Percentiles rank a stretch among this genome's conserved stretches.
These are phyloP conservation scores for Schizaphis graminum DNA, from an alignment of 2,888 invertebrate genomes.

Conservation along the genomic window DNA sequence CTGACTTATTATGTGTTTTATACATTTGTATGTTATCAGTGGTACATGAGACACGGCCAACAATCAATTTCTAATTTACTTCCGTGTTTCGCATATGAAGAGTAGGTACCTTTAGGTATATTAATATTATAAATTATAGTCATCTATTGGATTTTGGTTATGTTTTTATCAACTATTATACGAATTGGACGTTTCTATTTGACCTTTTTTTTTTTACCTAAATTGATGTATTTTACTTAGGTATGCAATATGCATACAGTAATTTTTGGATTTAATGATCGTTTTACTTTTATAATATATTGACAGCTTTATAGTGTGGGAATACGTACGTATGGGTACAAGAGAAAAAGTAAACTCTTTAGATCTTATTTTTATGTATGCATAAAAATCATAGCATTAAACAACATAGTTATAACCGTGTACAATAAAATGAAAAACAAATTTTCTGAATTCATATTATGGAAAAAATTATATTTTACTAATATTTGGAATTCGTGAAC, in stretches of 20 bases:
- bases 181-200: not conserved
- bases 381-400: slow-evolving; percentile 1
- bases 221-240: not conserved
- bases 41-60: not conserved
- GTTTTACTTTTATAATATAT: not conserved
- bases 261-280: slow-evolving; percentile 7
- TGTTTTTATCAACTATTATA: not conserved
- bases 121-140: not conserved
- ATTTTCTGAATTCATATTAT: not conserved
- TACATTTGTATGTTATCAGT: not conserved
- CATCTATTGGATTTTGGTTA: not conserved
- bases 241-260: not conserved
- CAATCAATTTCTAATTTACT: not conserved
- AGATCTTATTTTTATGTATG: slow-evolving; percentile 19
- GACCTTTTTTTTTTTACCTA: not conserved
- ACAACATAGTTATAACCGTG: slow-evolving; percentile 46
- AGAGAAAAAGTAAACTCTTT: slow-evolving; percentile 25
- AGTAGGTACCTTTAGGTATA: not conserved
- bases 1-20: not conserved
- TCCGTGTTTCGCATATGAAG: not conserved
- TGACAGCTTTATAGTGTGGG: slow-evolving; percentile 45
- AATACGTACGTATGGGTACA: not conserved
- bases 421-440: not conserved
- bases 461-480: not conserved
- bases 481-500: not conserved